These are phyloP conservation scores for Rhodophaea formosa DNA, from an alignment of 2,888 invertebrate genomes.

Conservation along the genomic window DNA sequence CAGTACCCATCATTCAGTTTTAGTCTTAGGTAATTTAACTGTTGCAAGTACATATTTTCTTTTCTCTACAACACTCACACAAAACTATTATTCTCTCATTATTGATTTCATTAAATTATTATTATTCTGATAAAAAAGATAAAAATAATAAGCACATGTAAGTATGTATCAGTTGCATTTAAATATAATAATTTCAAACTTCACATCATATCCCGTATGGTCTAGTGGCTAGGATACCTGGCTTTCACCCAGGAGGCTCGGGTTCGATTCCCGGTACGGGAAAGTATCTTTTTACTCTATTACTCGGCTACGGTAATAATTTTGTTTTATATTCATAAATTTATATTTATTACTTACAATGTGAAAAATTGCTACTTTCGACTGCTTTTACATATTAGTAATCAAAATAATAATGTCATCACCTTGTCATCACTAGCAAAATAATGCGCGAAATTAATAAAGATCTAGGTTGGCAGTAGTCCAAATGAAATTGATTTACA, in stretches of 20 bases:
- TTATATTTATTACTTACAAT: not conserved
- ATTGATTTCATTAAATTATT: no score
- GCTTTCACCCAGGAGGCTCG: conserved; percentile 88
- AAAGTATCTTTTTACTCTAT: conserved; percentile 48
- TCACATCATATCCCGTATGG: conserved; percentile 71
- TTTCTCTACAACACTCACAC: no score
- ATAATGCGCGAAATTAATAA: no score
- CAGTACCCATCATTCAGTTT: no score
- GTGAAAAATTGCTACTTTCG: not conserved
- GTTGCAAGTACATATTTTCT: no score
- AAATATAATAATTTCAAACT: conserved; percentile 24
- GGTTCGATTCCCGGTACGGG: conserved; percentile 88
- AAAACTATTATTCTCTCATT: no score
- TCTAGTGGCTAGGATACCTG: conserved; percentile 88
- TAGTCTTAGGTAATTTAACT: no score
- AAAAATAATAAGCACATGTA: no score
- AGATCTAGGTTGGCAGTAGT: not conserved
- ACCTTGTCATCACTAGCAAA: not conserved
- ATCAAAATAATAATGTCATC: not conserved
- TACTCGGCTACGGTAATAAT: no score
- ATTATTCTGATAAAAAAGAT: no score
- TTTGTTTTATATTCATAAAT: not conserved
- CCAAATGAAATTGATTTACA: not conserved
- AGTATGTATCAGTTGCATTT: not conserved
- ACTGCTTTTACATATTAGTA: not conserved